Conservation (phyloP, 2,888 invertebrate species). For the Dendrolimus houi region DNA sequence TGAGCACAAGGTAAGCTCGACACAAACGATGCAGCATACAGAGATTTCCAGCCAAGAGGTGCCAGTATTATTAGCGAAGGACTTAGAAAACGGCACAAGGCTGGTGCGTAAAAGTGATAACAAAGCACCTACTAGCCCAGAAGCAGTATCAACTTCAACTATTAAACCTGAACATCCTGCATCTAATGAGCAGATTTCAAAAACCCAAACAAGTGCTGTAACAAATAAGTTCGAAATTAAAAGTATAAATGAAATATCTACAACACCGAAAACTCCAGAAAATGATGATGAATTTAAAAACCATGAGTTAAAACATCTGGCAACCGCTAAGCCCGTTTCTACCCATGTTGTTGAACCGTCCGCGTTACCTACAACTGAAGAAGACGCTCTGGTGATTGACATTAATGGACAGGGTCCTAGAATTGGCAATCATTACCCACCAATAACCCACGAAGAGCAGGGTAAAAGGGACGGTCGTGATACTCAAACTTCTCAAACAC, state of each 20-base stretch:
- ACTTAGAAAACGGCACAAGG: neutral
- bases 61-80: neutral
- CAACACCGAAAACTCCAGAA: neutral
- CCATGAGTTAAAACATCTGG: neutral
- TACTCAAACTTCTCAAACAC: neutral
- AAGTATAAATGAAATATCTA: neutral
- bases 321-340: neutral
- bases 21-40: neutral
- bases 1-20: neutral
- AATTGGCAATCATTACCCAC: neutral
- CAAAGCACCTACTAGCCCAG: neutral
- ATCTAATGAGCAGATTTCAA: neutral
- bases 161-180: neutral
- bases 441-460: neutral
- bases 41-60: neutral
- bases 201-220: neutral
- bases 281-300: neutral
- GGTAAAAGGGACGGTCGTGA: neutral
- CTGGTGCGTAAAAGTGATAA: constrained; percentile 1
- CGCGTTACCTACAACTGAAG: neutral
- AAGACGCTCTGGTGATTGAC: neutral
- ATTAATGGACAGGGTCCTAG: neutral
- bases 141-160: neutral
- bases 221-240: neutral
- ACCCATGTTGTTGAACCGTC: neutral